Evolutionary conservation across 1,140 invertebrate species (phyloP).

Genomic region (Nasonia giraulti): DNA sequence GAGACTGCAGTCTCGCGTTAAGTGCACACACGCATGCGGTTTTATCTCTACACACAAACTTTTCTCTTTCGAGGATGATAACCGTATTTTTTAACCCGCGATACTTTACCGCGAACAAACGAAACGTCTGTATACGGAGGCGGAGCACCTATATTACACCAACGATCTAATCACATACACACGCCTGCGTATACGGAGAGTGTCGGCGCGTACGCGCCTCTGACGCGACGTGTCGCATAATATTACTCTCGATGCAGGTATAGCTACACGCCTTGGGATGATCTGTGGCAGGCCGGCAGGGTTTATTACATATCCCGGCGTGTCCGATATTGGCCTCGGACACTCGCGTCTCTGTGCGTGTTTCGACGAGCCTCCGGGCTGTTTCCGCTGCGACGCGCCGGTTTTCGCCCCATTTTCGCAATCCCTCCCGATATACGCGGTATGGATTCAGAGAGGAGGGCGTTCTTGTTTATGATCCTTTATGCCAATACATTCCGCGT

Average conservation of each 20-base stretch:
- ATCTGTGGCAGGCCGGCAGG: conserved; percentile 1
- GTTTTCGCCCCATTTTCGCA: conserved; percentile 7
- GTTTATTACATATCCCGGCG: conserved; percentile 6
- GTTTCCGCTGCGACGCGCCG: neutral
- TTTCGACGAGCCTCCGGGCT: neutral
- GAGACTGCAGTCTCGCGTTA: neutral
- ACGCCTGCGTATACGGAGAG: neutral
- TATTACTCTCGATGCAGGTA: neutral
- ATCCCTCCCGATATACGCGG: too few species aligned
- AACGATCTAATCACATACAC: neutral
- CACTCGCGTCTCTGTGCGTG: neutral
- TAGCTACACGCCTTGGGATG: neutral
- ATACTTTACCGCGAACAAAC: too few species aligned
- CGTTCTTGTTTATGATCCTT: conserved; percentile 43
- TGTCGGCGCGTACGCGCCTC: neutral
- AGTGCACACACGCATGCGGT: neutral
- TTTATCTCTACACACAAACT: too few species aligned
- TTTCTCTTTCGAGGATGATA: too few species aligned
- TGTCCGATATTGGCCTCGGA: conserved; percentile 13
- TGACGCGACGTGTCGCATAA: neutral
- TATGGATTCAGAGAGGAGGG: neutral
- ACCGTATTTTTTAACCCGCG: too few species aligned
- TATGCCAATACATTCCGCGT: conserved; percentile 21
- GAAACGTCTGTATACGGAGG: too few species aligned
- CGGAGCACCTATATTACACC: neutral